A percentile compares a stretch with the other conserved stretches of the same genome.
phyloP scores from a whole-genome alignment of 2,888 invertebrate species.

The Agrilus cyanescens region DNA sequence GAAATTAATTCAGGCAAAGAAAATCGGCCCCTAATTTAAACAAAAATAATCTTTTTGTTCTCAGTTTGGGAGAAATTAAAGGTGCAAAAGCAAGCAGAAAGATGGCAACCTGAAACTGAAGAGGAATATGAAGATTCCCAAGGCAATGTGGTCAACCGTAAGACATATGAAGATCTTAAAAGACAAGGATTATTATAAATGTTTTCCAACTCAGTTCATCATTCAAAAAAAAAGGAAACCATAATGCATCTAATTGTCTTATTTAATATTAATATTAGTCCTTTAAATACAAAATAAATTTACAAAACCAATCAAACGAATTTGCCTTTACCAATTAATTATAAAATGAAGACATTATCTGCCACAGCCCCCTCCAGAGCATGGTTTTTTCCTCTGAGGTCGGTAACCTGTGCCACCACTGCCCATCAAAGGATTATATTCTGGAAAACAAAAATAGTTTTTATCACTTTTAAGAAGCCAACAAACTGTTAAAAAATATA shows the following conservation, averaged over 20 bases:
- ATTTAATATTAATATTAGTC: neutral
- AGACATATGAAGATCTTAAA: constrained; percentile 97
- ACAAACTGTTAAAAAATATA: constrained; percentile 5
- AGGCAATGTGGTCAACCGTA: constrained; percentile 97
- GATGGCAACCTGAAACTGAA: constrained; percentile 93
- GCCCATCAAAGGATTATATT: constrained; percentile 33
- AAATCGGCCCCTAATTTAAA: no score
- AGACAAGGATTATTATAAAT: constrained; percentile 89
- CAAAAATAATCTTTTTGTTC: constrained; percentile 24
- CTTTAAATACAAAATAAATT: neutral
- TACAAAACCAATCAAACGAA: neutral
- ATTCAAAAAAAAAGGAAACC: neutral
- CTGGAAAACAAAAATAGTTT: constrained; percentile 18
- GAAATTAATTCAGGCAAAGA: no score
- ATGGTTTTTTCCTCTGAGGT: constrained; percentile 28
- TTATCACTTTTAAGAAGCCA: neutral
- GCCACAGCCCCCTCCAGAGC: constrained; percentile 33
- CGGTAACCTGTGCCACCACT: constrained; percentile 27
- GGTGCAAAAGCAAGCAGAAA: constrained; percentile 84
- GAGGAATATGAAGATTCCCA: constrained; percentile 98
- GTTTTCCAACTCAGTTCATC: neutral
- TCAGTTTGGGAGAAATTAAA: constrained; percentile 96
- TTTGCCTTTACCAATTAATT: neutral
- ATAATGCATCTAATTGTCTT: neutral
- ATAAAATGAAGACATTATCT: constrained; percentile 9